Percentiles rank a stretch among this genome's conserved stretches.
phyloP scores from a whole-genome alignment of 2,113 vertebrate genomes.

The Phyllostomus discolor region DNA sequence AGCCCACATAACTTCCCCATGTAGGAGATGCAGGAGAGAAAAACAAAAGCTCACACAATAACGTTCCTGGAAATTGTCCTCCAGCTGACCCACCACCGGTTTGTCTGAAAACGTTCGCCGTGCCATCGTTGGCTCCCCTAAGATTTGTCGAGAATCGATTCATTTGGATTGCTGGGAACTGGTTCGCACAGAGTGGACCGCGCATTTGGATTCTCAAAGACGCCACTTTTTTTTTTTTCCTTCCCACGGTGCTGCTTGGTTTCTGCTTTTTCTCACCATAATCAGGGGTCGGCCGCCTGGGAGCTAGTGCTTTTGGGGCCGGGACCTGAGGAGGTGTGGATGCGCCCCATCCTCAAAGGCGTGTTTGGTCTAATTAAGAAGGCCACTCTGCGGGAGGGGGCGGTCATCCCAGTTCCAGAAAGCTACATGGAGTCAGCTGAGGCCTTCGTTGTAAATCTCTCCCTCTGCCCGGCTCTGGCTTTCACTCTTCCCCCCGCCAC shows the following conservation, averaged over 20 bases:
- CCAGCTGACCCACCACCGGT: conserved; percentile 8
- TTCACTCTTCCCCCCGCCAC: neutral
- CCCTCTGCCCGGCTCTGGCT: neutral
- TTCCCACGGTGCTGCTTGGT: neutral
- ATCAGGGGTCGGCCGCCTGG: rapidly evolving
- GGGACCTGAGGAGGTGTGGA: neutral
- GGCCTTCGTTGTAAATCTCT: neutral
- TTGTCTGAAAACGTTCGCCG: conserved; percentile 18
- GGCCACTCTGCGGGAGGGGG: neutral
- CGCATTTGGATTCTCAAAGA: neutral
- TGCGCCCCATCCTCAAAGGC: rapidly evolving
- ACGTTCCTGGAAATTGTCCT: conserved; percentile 19
- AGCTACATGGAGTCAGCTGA: neutral
- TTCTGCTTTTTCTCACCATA: neutral
- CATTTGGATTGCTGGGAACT: neutral
- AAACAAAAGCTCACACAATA: neutral
- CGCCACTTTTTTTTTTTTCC: neutral
- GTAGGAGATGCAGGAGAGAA: neutral
- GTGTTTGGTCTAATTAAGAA: neutral
- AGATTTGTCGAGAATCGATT: neutral
- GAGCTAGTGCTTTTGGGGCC: neutral
- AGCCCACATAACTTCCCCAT: neutral
- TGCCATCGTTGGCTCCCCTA: neutral
- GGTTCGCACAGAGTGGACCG: neutral
- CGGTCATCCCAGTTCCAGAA: neutral